Conservation (phyloP, 2,113 vertebrate genomes). For the Ardeotis arabs region DNA sequence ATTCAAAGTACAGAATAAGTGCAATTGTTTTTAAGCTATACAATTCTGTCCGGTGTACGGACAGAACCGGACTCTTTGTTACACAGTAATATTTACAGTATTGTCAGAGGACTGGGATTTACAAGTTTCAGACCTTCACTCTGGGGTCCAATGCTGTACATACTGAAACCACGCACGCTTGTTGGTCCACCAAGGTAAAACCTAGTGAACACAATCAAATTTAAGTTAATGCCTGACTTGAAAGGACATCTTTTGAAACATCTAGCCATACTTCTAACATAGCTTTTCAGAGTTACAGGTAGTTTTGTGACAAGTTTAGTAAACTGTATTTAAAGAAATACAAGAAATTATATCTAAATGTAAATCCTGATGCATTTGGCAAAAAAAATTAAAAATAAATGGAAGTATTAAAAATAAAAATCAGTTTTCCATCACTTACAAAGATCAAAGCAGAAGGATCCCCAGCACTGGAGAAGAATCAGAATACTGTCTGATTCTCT, state of each 20-base stretch:
- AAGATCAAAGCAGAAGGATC: neutral
- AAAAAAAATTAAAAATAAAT: neutral
- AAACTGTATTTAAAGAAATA: neutral
- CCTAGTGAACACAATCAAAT: conserved; percentile 65
- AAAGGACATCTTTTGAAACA: neutral
- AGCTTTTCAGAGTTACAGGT: neutral
- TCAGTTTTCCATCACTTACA: neutral
- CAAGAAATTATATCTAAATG: neutral
- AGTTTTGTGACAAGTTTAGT: neutral
- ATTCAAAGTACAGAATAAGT: neutral
- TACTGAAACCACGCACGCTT: conserved; percentile 94
- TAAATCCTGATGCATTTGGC: neutral
- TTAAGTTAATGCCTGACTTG: neutral
- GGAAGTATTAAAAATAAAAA: neutral
- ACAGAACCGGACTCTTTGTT: neutral
- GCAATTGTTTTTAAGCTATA: neutral
- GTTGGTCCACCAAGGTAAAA: conserved; percentile 97
- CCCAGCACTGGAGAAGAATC: neutral
- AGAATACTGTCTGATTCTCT: neutral
- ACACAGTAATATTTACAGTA: neutral
- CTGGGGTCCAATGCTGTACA: conserved; percentile 98
- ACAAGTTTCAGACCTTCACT: conserved; percentile 86
- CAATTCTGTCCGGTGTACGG: neutral
- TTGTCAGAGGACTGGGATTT: neutral
- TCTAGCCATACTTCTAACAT: neutral